phyloP scores from a whole-genome alignment of 2,113 vertebrate species.

The Oriolus oriolus region DNA sequence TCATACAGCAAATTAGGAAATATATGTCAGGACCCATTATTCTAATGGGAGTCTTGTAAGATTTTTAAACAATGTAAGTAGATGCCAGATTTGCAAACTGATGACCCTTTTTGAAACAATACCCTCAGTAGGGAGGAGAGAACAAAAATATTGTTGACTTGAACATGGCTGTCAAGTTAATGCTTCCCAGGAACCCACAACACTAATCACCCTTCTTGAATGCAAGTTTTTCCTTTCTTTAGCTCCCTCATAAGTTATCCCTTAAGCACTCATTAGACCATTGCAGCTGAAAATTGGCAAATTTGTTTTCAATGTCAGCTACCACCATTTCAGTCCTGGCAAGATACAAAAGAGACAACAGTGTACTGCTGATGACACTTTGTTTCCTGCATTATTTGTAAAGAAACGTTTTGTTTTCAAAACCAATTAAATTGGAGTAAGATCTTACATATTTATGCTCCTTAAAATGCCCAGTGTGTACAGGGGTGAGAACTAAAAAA shows the following conservation, averaged over 20 bases:
- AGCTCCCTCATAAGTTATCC: neutral
- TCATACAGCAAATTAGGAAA: constrained; percentile 56
- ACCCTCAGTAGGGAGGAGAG: neutral
- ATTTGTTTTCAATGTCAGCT: neutral
- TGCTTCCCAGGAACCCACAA: neutral
- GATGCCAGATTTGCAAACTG: neutral
- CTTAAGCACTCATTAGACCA: neutral
- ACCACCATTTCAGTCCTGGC: neutral
- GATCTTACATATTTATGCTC: neutral
- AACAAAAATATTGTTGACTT: constrained; percentile 27
- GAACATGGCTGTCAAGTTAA: constrained; percentile 22
- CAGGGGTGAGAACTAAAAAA: neutral
- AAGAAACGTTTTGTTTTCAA: neutral
- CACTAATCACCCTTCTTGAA: constrained; percentile 5
- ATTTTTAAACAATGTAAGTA: constrained; percentile 39
- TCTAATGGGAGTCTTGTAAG: constrained; percentile 40
- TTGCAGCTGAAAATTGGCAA: neutral
- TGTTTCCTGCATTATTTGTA: neutral
- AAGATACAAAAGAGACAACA: neutral
- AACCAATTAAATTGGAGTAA: neutral
- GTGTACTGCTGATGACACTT: neutral
- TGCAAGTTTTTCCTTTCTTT: constrained; percentile 20
- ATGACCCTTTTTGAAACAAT: constrained; percentile 23
- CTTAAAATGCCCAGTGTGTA: neutral
- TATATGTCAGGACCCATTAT: constrained; percentile 51